Conservation (phyloP, 2,797 vertebrate genomes). For the Phrynocephalus forsythii region DNA sequence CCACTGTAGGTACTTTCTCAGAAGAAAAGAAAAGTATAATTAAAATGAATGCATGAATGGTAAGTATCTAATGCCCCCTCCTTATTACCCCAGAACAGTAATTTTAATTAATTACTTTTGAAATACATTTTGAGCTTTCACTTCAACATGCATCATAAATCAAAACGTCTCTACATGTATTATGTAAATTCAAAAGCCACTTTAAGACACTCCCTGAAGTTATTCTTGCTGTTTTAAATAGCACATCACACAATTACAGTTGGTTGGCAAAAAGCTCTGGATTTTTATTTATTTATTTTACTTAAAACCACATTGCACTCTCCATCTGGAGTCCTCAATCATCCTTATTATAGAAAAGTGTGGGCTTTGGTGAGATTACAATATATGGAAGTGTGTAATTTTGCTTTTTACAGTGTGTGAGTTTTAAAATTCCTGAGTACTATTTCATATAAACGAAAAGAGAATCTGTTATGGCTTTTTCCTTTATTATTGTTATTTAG, state of each 20-base stretch:
- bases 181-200: slow-evolving; percentile 28
- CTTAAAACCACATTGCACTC: slow-evolving; percentile 10
- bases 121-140: neutral
- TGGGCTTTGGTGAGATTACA: slow-evolving; percentile 1
- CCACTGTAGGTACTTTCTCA: neutral
- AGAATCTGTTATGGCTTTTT: slow-evolving; percentile 49
- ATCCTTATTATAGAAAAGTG: slow-evolving; percentile 23
- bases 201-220: slow-evolving; percentile 5
- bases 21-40: no score
- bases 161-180: slow-evolving; percentile 31
- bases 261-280: neutral
- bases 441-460: slow-evolving; percentile 41
- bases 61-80: no score
- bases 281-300: neutral
- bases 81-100: no score
- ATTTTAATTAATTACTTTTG: neutral
- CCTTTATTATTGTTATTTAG: slow-evolving; percentile 39
- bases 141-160: neutral
- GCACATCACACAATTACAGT: neutral
- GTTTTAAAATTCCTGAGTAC: neutral
- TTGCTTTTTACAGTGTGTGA: slow-evolving; percentile 36
- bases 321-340: slow-evolving; percentile 35
- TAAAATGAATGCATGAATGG: no score
- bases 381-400: slow-evolving; percentile 45
- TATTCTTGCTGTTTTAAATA: neutral